Conservation (phyloP, 2,888 invertebrate species). For the Aphodius granarius region DNA sequence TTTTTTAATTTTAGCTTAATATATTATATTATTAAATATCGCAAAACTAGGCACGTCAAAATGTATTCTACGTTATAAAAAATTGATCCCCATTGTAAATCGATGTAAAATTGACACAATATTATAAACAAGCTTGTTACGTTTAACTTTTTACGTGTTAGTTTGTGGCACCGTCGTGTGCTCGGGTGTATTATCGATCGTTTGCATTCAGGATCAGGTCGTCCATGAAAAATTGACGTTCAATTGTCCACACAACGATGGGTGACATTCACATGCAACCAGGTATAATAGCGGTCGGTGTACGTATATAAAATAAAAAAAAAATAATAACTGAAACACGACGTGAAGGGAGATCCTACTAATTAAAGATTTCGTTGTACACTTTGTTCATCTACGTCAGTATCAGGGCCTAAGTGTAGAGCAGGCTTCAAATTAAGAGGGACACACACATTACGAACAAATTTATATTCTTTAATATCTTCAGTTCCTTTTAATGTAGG, state of each 20-base stretch:
- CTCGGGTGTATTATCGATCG: neutral
- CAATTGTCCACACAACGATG: neutral
- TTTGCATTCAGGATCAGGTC: neutral
- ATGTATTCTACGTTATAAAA: slow-evolving; percentile 6
- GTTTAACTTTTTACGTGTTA: neutral
- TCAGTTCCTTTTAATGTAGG: neutral
- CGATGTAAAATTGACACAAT: slow-evolving; percentile 12
- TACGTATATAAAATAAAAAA: neutral
- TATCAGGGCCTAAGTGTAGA: neutral
- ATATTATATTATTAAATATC: slow-evolving; percentile 7
- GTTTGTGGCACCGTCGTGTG: neutral
- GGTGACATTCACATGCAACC: slow-evolving; percentile 7
- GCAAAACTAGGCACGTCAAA: slow-evolving; percentile 7
- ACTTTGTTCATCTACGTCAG: neutral
- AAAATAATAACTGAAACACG: neutral
- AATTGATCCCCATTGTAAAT: slow-evolving; percentile 12
- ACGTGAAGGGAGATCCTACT: neutral
- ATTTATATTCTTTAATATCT: neutral
- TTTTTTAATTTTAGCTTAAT: neutral
- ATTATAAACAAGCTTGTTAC: neutral
- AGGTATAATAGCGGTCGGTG: neutral
- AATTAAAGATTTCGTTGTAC: slow-evolving; percentile 8
- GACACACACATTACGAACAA: neutral
- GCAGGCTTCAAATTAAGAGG: neutral
- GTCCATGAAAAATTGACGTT: neutral